phyloP scores from a whole-genome alignment of 2,113 vertebrate species.

The Salminus brasiliensis region DNA sequence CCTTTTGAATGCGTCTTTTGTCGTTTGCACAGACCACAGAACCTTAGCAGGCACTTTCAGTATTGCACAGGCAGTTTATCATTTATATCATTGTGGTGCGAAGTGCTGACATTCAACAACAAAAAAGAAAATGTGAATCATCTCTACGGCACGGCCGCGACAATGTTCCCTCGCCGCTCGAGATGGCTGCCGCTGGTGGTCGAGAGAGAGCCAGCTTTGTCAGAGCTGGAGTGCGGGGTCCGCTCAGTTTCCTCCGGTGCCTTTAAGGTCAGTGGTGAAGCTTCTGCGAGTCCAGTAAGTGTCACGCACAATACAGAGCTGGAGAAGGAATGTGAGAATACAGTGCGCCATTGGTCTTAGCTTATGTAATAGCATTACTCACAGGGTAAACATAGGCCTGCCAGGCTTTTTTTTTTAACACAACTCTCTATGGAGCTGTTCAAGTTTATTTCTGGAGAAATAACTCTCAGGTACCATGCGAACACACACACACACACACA shows the following conservation, averaged over 20 bases:
- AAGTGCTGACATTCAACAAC: conserved; percentile 37
- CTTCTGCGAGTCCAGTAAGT: background rate
- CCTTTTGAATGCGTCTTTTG: conserved; percentile 20
- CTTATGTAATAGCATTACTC: conserved; percentile 52
- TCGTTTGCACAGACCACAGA: conserved; percentile 48
- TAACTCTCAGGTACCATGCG: conserved; percentile 34
- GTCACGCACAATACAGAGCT: background rate
- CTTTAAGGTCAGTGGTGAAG: conserved; percentile 4
- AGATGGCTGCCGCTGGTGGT: background rate
- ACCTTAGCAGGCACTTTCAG: conserved; percentile 52
- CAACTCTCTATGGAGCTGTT: conserved; percentile 39
- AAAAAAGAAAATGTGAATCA: conserved; percentile 45
- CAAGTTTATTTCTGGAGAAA: conserved; percentile 46
- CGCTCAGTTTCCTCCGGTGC: background rate
- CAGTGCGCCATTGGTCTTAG: conserved; percentile 17
- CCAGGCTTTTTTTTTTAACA: conserved; percentile 25
- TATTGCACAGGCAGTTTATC: conserved; percentile 47
- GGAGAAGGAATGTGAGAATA: background rate
- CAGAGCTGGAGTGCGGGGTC: background rate
- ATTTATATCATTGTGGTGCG: conserved; percentile 32
- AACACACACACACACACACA: conserved; percentile 12
- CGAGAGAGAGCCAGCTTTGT: background rate
- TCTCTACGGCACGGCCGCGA: conserved; percentile 1
- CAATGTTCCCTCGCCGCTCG: background rate
- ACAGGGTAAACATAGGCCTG: conserved; percentile 46